Percentiles rank a stretch among this genome's conserved stretches.
These are phyloP conservation scores for Pachyramphus minor DNA, from an alignment of 2,113 vertebrate species.

Conservation along the genomic window DNA sequence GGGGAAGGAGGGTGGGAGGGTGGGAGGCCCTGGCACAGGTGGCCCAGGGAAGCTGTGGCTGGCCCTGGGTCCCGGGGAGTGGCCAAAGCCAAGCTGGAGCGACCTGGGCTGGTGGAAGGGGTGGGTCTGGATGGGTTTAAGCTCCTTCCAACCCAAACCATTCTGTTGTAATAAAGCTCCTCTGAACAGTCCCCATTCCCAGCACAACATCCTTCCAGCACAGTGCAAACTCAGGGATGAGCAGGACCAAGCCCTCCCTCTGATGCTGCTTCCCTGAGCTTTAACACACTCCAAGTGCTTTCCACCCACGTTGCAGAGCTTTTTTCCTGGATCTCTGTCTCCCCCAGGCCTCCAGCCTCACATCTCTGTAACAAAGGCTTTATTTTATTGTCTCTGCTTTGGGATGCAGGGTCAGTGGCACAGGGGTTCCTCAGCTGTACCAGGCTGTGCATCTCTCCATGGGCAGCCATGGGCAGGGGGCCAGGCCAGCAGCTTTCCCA, in stretches of 20 bases:
- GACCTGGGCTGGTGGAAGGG: accelerated
- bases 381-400: accelerated
- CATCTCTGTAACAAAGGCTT: background rate
- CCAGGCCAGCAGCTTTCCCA: background rate
- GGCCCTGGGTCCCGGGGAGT: background rate
- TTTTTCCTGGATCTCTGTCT: background rate
- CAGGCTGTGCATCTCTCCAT: background rate
- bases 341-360: background rate
- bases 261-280: background rate
- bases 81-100: accelerated
- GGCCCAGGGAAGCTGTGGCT: background rate
- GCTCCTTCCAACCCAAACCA: background rate
- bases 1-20: background rate
- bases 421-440: background rate
- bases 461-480: background rate
- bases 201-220: background rate
- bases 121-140: background rate
- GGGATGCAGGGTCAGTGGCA: background rate
- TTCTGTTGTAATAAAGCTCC: background rate
- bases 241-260: background rate
- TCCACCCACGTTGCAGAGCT: background rate
- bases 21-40: accelerated
- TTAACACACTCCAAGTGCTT: background rate
- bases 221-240: background rate
- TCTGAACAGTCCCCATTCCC: background rate